Evolutionary conservation across 2,113 vertebrate genomes (phyloP), one percentile per base, ranked within the genome.

Genomic region (Furnarius figulus): DNA sequence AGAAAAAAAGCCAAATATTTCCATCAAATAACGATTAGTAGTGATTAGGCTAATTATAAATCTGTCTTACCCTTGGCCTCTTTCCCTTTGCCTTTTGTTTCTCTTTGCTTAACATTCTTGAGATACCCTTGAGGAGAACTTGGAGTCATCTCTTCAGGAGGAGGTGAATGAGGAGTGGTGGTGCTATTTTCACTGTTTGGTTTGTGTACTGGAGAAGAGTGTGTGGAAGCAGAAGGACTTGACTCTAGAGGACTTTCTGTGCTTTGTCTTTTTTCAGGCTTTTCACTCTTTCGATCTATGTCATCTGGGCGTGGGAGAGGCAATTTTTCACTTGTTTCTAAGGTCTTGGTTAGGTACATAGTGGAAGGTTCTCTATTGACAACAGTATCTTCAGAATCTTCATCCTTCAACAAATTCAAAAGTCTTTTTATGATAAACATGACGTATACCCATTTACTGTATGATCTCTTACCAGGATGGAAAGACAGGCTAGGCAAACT

Each of bases 1-100:
- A 55, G 44, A 58, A 65, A 89, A 92, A 87, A 83, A 40, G 46
- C 10, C 63, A 80, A 67, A 25, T 75, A 68, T 31, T 89, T 79
- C 30, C 63, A 71, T 37, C 13, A 77, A 90, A 77, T 62, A 68
- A 58, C 50, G 18, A 71, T 46, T 47, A 93, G 15, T 23, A 52
- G 27, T 22, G 52, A 76, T 35, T 47, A 79, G 31, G 56, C 27
- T 63, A 47, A 82, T 68, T 39, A 28, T 35, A 96, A 79, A 66
- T 4, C 9, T 20, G 35, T 56, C 90, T 97, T 96, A 99, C 99
- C 99, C 98, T 98, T 99, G 65, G 87, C 42, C 53, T 98, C 98
- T 97, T 98, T 98, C 80, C 97, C 95, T 97, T 99, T 99, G 73
- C 98, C 98, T 97, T 99, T 99, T 73, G 97, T 96, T 96, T 99